Base-by-base conservation (phyloP, 1,140 invertebrate species). In the Myzus persicae region DNA sequence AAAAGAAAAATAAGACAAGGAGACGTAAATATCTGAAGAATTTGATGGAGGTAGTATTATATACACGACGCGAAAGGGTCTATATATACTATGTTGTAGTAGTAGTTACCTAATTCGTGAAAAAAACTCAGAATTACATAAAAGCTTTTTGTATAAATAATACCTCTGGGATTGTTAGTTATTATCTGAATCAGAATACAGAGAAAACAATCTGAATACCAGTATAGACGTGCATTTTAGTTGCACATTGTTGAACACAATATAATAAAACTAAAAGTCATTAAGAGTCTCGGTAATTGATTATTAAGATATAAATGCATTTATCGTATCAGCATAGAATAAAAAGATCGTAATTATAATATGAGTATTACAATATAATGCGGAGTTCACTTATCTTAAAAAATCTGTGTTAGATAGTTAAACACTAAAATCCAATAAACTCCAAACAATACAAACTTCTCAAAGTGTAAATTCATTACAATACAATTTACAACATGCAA, bases 1-100 rank as follows among this genome's bases (percentile, higher is more conserved):
- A 89, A 89, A 89, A 89, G 88, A 89, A 54, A 89, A 54, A 89
- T 26, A 46, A 88, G 18, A 88, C 85, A 46, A 89, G 88, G 36
- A 54, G 88, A 89, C 36, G 88, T 89, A 89, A 89, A 89, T 89
- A 89, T 51, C 88, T 51, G 36, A 51, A 89, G 36, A 89, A 54
- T 54, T 89, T 89, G n/a, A 89, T 24, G 36, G 36, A 89, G 87
- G 46, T 38, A 54, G 36, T 40, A 54, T 89, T 54, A 26, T 89
- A 36, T 51, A n/a, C 42, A 46, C 31, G 7, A 48, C 87, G 46
- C 26, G 87, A 89, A 89, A 48, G 87, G 87, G 46, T 5, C 46
- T 89, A 2, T 38, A 26, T 54, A 40, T 38, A 84, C n/a, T 40
- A 31, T 44, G 42, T 31, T 31, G 38, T 31, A 44, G 22, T 76